These are phyloP conservation scores for Bombylius major DNA, from an alignment of 2,888 invertebrate species.

Conservation along the genomic window DNA sequence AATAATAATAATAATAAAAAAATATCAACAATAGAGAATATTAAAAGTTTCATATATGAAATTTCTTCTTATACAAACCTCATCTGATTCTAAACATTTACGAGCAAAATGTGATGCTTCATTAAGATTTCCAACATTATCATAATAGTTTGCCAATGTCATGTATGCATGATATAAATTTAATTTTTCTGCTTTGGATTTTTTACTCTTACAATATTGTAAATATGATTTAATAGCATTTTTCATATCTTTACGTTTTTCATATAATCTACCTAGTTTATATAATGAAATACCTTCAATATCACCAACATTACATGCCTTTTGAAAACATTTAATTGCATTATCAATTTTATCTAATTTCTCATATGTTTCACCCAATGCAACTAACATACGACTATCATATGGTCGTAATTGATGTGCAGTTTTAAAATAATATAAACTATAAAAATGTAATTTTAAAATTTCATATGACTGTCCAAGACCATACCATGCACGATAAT, in stretches of 20 bases:
- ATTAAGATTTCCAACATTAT: conserved; percentile 68
- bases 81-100: conserved; percentile 85
- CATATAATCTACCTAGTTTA: conserved; percentile 88
- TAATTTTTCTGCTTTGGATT: conserved; percentile 52
- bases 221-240: conserved; percentile 88
- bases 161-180: conserved; percentile 78
- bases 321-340: conserved; percentile 94
- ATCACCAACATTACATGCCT: conserved; percentile 92
- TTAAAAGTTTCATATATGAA: background rate
- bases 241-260: conserved; percentile 70
- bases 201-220: conserved; percentile 71
- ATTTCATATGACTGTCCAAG: conserved; percentile 98
- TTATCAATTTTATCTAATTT: conserved; percentile 84
- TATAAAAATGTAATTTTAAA: conserved; percentile 88
- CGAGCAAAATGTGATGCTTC: conserved; percentile 87
- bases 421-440: conserved; percentile 91
- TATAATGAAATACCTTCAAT: conserved; percentile 90
- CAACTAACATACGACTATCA: conserved; percentile 93
- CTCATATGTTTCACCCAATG: conserved; percentile 92
- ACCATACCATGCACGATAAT: conserved; percentile 98
- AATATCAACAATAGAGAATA: background rate
- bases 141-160: conserved; percentile 83
- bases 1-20: conserved; percentile 5
- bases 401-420: conserved; percentile 83
- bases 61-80: conserved; percentile 40